Conservation (phyloP, 2,797 vertebrate genomes). For the Sciaenops ocellatus region DNA sequence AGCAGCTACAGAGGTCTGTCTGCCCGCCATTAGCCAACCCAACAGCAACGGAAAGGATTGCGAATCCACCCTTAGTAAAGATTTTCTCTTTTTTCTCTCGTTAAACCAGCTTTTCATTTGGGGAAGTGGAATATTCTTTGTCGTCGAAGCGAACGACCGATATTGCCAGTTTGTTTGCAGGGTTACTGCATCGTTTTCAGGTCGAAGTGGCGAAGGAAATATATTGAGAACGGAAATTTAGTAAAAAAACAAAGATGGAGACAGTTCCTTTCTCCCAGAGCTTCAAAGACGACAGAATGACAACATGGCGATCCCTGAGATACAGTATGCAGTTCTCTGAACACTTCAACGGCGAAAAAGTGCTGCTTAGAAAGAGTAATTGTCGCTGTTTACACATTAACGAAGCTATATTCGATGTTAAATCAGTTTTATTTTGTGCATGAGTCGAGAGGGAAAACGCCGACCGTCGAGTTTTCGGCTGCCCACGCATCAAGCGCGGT, state of each 20-base stretch:
- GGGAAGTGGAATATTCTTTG: slow-evolving; percentile 74
- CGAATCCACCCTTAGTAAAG: slow-evolving; percentile 75
- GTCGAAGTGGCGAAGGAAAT: slow-evolving; percentile 80
- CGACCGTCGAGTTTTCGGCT: slow-evolving; percentile 70
- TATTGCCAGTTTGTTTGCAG: slow-evolving; percentile 62
- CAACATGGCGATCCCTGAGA: slow-evolving; percentile 89
- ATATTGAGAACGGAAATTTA: slow-evolving; percentile 85
- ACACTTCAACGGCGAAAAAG: slow-evolving; percentile 64
- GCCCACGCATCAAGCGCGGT: slow-evolving; percentile 75
- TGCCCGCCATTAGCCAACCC: slow-evolving; percentile 84
- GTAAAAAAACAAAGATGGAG: slow-evolving; percentile 88
- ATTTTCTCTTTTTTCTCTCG: slow-evolving; percentile 34
- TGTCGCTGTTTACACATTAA: slow-evolving; percentile 36
- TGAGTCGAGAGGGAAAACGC: slow-evolving; percentile 54
- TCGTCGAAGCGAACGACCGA: slow-evolving; percentile 70
- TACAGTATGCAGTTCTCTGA: slow-evolving; percentile 81
- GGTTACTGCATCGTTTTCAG: slow-evolving; percentile 67
- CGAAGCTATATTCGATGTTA: slow-evolving; percentile 17
- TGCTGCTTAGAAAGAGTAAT: slow-evolving; percentile 45
- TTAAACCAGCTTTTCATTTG: slow-evolving; percentile 62
- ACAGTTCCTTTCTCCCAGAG: slow-evolving; percentile 84
- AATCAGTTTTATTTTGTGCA: slow-evolving; percentile 64
- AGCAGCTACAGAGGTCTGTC: slow-evolving; percentile 74
- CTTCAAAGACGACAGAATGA: slow-evolving; percentile 88
- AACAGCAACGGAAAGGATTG: slow-evolving; percentile 80